Base-by-base conservation (phyloP, 2,797 vertebrate genomes). In the Australoheros facetus region DNA sequence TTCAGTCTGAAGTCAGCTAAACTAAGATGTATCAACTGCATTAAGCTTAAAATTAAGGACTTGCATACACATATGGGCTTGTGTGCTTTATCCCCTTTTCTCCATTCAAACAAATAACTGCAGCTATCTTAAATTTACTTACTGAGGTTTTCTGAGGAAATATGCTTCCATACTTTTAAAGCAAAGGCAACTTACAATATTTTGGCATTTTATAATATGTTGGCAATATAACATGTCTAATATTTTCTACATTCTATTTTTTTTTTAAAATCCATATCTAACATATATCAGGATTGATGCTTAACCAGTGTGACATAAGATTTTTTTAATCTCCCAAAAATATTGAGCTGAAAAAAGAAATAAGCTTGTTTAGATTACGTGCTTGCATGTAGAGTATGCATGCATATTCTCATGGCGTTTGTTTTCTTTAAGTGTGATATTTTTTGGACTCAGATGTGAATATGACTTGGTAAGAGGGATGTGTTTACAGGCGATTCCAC, bases 1-100 rank as follows among this genome's bases (percentile, higher is more conserved):
- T 66, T 28, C 26, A 16, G 5, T 28, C 14, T 66, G 21, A 66
- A 21, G 2, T 32, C 10, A 48, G 21, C 62, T 48, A 19, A 64
- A 4, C 39, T 64, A 4, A 28, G 14, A 26, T 66, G 23, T 0
- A 11, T 3, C 0, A 4, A 48, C 5, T 45, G 39, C 45, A 1
- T 48, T 7, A 48, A 12, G 21, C 58, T 60, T 21, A 60, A 21
- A 60, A 60, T 39, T 0, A 21, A 60, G 58, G 19, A 60, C 32
- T 60, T 16, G 6, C 14, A 16, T 0, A 2, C 0, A 3, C 4
- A 17, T 34, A 17, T n/a, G 2, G 1, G 60, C 21, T 26, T 14
- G 1, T 64, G 39, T 48, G 60, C 60, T 19, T 39, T 11, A 45
- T 66, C 26, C 60, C 23, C 45, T 17, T 16, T 66, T 28, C 16